Percentiles rank a stretch among this genome's conserved stretches.
Evolutionary conservation across 2,113 vertebrate genomes (phyloP).

Genomic region (Mirza zaza): DNA sequence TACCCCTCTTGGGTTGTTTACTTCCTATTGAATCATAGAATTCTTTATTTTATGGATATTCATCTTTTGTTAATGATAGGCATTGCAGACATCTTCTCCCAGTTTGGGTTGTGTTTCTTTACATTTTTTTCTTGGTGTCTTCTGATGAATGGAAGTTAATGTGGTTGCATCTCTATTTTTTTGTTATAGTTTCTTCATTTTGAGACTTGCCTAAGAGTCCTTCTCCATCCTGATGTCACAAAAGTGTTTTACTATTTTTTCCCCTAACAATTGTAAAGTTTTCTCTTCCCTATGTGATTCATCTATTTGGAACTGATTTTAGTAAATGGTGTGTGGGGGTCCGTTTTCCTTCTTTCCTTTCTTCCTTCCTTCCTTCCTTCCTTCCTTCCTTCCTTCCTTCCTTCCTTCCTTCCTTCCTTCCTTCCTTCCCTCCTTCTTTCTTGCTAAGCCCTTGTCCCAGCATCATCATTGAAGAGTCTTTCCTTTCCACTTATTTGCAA

Average conservation of each 20-base stretch:
- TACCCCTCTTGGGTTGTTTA: not conserved
- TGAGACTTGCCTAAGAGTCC: not conserved
- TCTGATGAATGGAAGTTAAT: not conserved
- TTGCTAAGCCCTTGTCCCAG: not conserved
- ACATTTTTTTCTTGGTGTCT: not conserved
- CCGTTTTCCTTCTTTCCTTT: not conserved
- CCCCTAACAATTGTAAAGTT: not conserved
- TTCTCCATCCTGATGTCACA: not conserved
- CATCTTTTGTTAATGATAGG: not conserved
- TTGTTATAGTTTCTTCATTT: conserved; percentile 30
- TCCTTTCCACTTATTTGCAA: not conserved
- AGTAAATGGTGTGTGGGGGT: not conserved
- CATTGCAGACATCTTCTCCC: not conserved
- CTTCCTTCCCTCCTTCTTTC: fast-evolving
- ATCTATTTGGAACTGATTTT: not conserved
- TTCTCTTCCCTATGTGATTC: not conserved
- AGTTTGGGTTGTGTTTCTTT: not conserved
- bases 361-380: fast-evolving
- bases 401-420: not conserved
- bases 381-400: not conserved
- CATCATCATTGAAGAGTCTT: not conserved
- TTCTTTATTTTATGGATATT: not conserved
- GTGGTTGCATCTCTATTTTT: not conserved
- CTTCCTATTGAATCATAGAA: not conserved
- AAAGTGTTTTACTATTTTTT: not conserved